These are phyloP conservation scores for Hesperophylax magnus DNA, from an alignment of 1,140 invertebrate genomes.

Conservation along the genomic window DNA sequence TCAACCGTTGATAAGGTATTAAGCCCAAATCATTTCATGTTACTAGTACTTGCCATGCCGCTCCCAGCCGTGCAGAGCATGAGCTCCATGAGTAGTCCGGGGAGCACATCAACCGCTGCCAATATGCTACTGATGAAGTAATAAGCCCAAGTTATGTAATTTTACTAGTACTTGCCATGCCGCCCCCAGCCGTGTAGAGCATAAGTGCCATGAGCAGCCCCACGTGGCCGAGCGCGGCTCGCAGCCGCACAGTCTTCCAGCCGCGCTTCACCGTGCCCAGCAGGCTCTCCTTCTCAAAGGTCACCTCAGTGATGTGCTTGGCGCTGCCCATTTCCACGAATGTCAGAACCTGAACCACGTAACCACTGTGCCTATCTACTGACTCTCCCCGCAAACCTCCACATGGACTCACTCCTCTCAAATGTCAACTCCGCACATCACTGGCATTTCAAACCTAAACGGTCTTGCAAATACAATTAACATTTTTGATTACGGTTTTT, in stretches of 20 bases:
- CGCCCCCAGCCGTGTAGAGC: conserved; percentile 81
- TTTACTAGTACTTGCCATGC: conserved; percentile 72
- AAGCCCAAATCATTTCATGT: too few relatives aligned
- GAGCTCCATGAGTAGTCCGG: too few relatives aligned
- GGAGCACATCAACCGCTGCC: too few relatives aligned
- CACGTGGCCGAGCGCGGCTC: conserved; percentile 77
- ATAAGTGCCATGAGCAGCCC: conserved; percentile 80
- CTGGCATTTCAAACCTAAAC: conserved; percentile 7
- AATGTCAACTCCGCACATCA: conserved; percentile 1
- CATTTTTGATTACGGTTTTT: background rate
- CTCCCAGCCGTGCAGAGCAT: too few relatives aligned
- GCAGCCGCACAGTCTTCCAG: conserved; percentile 70
- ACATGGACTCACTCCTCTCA: background rate
- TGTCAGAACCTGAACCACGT: background rate
- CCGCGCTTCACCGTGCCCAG: conserved; percentile 63
- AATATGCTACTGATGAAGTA: too few relatives aligned
- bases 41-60: too few relatives aligned
- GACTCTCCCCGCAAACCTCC: background rate
- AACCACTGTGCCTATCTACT: background rate
- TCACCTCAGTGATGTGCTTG: conserved; percentile 61
- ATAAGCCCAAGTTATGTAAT: too few relatives aligned
- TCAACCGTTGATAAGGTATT: too few relatives aligned
- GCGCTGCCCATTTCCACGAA: conserved; percentile 49
- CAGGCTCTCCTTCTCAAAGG: conserved; percentile 68
- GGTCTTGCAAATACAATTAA: background rate